Base-by-base conservation (phyloP, 2,113 vertebrate genomes). In the Myotis brandtii region DNA sequence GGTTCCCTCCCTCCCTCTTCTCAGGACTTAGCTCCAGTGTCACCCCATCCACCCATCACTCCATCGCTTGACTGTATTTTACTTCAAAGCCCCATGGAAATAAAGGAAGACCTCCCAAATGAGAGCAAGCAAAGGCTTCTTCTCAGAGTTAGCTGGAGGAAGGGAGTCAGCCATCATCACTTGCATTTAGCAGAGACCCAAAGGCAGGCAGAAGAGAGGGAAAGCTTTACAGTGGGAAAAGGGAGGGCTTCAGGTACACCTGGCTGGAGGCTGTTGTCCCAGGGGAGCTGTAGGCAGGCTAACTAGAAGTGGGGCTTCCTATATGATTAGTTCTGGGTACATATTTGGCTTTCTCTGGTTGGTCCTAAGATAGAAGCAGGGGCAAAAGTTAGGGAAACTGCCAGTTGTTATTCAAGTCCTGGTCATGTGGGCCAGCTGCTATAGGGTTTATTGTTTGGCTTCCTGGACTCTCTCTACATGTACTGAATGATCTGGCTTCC, bases 401-500 rank as follows among this genome's bases (percentile, higher is more conserved):
- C 62, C 43, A 64, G 30, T 91, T 67, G 43, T 46, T 93, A 80
- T 87, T 93, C 34, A 88, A 75, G 25, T 27, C 34, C 46, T 96
- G 34, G 23, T 46, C 32, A 32, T 62, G 48, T 79, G 10, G 18
- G 30, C 25, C 20, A 66, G 9, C 66, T 37, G 46, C 46, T 50
- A 54, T 12, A 5, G 30, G n/a, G 46, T 17, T 76, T 86, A 43
- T 90, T 82, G 67, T 72, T 85, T 66, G 21, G 46, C 27, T 72
- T 90, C 9, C 13, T 70, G 13, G 32, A 66, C 80, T 82, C 21
- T 48, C 56, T 5, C 10, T 72, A 7, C 25, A 50, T 62, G 59
- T 9, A 59, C 43, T 59, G 37, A 79, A 37, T 43, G 43, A 20
- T 50, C 23, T 67, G 43, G 21, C 10, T 54, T 92, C 59, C 43